Conservation (phyloP, 1,140 invertebrate species). For the Tetramorium parvispinum region DNA sequence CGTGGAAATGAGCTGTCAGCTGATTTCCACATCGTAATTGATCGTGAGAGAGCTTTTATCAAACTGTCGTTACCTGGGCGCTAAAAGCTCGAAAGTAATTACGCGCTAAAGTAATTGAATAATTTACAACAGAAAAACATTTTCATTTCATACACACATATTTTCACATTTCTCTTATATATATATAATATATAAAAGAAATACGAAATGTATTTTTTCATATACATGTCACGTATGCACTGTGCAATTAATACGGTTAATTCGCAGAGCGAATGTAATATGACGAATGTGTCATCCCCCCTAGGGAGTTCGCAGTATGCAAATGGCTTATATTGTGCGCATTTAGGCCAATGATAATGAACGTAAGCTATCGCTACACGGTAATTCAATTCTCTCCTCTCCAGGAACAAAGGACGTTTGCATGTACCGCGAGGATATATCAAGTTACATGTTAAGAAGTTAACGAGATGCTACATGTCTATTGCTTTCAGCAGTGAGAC, state of each 20-base stretch:
- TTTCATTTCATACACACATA: neutral
- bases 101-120: neutral
- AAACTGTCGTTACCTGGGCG: slow-evolving; percentile 10
- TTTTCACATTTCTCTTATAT: neutral
- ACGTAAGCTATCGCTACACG: slow-evolving; percentile 34
- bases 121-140: slow-evolving; percentile 5
- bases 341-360: slow-evolving; percentile 58
- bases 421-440: slow-evolving; percentile 37
- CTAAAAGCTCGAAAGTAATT: too few species aligned
- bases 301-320: slow-evolving; percentile 21
- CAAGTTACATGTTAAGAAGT: slow-evolving; percentile 39
- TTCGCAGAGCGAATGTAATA: neutral
- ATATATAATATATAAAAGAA: neutral
- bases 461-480: slow-evolving; percentile 35
- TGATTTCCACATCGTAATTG: slow-evolving; percentile 53
- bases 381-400: slow-evolving; percentile 48
- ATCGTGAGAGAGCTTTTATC: slow-evolving; percentile 41
- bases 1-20: slow-evolving; percentile 45
- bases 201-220: neutral
- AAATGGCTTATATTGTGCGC: slow-evolving; percentile 41
- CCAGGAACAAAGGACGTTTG: slow-evolving; percentile 33
- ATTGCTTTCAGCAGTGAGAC: slow-evolving; percentile 25
- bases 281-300: slow-evolving; percentile 3
- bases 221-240: neutral
- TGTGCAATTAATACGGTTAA: neutral